Evolutionary conservation across 92 coral and sea anemone species (phyloP).

Genomic region (Isaurus tuberculatus): DNA sequence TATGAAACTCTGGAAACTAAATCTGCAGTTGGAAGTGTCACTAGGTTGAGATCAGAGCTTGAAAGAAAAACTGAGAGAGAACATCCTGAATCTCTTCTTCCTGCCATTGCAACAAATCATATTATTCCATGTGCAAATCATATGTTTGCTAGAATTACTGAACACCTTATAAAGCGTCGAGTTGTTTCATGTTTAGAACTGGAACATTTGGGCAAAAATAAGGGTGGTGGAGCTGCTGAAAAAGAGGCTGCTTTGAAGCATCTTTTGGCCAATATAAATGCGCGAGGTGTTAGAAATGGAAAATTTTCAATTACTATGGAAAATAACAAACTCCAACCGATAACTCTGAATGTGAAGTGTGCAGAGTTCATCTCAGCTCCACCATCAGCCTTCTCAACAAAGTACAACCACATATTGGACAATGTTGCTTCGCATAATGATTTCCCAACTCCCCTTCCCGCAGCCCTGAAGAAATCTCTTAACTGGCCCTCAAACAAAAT

Average conservation of each 20-base stretch:
- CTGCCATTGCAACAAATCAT: slow-evolving; percentile 49
- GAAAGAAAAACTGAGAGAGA: slow-evolving; percentile 17
- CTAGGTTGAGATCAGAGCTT: slow-evolving; percentile 48
- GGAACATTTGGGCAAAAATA: slow-evolving; percentile 19
- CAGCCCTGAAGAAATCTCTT: slow-evolving; percentile 13
- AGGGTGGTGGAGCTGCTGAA: slow-evolving; percentile 10
- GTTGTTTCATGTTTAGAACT: slow-evolving; percentile 35
- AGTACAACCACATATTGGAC: slow-evolving; percentile 14
- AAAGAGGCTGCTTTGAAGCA: slow-evolving; percentile 38
- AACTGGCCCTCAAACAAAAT: slow-evolving; percentile 19
- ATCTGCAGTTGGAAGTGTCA: slow-evolving; percentile 28
- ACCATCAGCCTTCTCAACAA: slow-evolving; percentile 27
- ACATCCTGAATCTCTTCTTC: slow-evolving; percentile 54
- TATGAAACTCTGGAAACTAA: slow-evolving; percentile 56
- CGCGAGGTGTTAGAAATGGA: slow-evolving; percentile 44
- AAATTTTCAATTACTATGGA: slow-evolving; percentile 43
- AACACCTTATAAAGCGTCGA: slow-evolving; percentile 29
- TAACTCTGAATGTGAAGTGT: slow-evolving; percentile 46
- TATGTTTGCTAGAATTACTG: slow-evolving; percentile 57
- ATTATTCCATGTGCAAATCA: slow-evolving; percentile 47
- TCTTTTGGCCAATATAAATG: slow-evolving; percentile 40
- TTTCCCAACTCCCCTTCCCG: background rate
- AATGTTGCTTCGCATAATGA: slow-evolving; percentile 19
- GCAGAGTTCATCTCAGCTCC: slow-evolving; percentile 53
- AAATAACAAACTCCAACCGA: slow-evolving; percentile 52